Evolutionary conservation across 2,888 invertebrate species (phyloP).

Genomic region (Drymonia ruficornis): DNA sequence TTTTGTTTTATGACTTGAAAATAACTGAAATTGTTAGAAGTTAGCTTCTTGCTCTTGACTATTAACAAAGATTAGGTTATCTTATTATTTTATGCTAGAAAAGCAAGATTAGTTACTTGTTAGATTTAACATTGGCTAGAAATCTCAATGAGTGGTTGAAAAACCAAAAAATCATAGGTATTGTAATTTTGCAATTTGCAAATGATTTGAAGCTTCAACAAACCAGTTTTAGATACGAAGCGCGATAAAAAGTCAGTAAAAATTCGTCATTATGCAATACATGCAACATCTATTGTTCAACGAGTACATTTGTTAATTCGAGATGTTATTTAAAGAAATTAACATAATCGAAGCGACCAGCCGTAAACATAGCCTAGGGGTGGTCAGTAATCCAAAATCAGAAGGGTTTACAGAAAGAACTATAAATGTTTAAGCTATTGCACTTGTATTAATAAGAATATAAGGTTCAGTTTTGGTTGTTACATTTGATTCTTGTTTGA

Average conservation of each 20-base stretch:
- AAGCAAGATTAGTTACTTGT: too few relatives aligned
- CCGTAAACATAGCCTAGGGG: conserved; percentile 58
- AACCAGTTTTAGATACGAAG: conserved; percentile 11
- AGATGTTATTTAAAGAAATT: conserved; percentile 63
- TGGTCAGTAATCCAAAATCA: conserved; percentile 39
- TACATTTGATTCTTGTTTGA: conserved; percentile 1
- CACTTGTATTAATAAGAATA: not conserved
- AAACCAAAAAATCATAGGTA: too few relatives aligned
- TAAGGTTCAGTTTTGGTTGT: conserved; percentile 17
- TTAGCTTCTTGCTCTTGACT: too few relatives aligned
- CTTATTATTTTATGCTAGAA: too few relatives aligned
- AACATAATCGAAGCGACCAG: conserved; percentile 70
- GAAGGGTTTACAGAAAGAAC: conserved; percentile 9
- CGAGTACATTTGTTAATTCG: conserved; percentile 52
- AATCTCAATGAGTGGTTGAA: too few relatives aligned
- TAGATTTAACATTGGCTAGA: too few relatives aligned
- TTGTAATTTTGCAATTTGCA: not conserved
- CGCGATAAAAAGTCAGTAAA: conserved; percentile 26
- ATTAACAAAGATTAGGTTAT: too few relatives aligned
- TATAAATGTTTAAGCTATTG: conserved; percentile 8
- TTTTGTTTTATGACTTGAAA: not conserved
- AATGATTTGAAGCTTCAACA: not conserved
- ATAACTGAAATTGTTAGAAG: too few relatives aligned
- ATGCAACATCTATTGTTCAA: conserved; percentile 39
- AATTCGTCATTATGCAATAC: conserved; percentile 25